phyloP scores from a whole-genome alignment of 2,797 vertebrate species.

The Mycteria americana region DNA sequence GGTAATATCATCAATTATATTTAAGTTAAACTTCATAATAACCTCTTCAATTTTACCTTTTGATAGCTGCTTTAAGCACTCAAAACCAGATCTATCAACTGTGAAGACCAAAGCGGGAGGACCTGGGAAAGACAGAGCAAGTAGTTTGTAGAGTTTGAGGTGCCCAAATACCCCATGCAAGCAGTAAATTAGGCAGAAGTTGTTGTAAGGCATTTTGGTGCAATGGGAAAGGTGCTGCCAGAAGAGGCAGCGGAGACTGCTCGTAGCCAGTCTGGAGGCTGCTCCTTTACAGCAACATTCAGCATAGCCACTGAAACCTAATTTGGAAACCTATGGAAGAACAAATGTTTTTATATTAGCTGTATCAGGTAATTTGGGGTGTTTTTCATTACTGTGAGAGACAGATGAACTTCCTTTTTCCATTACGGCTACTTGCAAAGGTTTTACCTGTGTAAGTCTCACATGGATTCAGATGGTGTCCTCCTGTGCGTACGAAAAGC shows the following conservation, averaged over 20 bases:
- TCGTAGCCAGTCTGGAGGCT: not conserved
- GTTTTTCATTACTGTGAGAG: not conserved
- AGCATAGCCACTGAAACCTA: not conserved
- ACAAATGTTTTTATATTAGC: not conserved
- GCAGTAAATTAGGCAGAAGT: not conserved
- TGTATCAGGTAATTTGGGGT: not conserved
- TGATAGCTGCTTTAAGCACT: not conserved
- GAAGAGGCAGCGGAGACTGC: not conserved
- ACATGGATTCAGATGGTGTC: not conserved
- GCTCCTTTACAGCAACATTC: not conserved
- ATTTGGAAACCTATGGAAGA: not conserved
- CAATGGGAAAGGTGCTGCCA: not conserved
- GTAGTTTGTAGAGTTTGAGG: not conserved
- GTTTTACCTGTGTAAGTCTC: not conserved
- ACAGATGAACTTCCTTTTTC: not conserved
- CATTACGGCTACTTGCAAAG: not conserved
- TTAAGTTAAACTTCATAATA: not conserved
- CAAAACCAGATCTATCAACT: not conserved
- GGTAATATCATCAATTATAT: not conserved
- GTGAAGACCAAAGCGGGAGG: not conserved
- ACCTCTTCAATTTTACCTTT: not conserved
- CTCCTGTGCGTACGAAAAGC: not conserved
- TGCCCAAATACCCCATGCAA: not conserved
- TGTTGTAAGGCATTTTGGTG: not conserved
- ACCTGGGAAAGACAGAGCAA: not conserved